Conservation (phyloP, 2,797 vertebrate species). For the Pyrocephalus nanus region DNA sequence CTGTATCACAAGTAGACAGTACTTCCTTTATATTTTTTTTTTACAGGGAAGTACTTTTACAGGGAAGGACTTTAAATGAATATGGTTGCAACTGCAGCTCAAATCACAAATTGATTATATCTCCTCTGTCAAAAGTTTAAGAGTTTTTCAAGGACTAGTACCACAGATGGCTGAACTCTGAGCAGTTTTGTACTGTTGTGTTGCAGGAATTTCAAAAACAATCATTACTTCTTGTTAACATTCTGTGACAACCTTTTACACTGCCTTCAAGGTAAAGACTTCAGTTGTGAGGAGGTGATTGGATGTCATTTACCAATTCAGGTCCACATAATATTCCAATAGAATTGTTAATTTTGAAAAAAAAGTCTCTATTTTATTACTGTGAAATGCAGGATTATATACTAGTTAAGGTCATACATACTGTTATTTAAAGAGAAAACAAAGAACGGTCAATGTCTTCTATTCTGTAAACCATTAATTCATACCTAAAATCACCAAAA, state of each 20-base stretch:
- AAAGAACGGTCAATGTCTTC: not conserved
- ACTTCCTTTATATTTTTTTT: not conserved
- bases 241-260: conserved; percentile 5
- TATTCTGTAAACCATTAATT: not conserved
- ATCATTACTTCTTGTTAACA: conserved; percentile 34
- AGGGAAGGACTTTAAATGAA: conserved; percentile 6
- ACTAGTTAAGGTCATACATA: not conserved
- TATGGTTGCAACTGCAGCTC: conserved; percentile 15
- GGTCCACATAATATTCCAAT: not conserved
- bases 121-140: not conserved
- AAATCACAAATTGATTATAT: conserved; percentile 45
- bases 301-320: not conserved
- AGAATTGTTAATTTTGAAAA: not conserved
- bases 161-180: conserved; percentile 3
- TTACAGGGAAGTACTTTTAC: not conserved
- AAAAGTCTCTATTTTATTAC: not conserved
- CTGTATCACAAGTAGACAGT: not conserved
- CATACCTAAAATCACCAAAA: not conserved
- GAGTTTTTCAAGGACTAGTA: conserved; percentile 21
- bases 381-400: not conserved
- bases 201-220: conserved; percentile 22
- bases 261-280: not conserved
- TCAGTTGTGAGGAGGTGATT: not conserved
- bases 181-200: not conserved
- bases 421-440: not conserved